A percentile compares a stretch with the other conserved stretches of the same genome.
phyloP scores from a whole-genome alignment of 1,140 invertebrate species.

The Brachionus sp. region DNA sequence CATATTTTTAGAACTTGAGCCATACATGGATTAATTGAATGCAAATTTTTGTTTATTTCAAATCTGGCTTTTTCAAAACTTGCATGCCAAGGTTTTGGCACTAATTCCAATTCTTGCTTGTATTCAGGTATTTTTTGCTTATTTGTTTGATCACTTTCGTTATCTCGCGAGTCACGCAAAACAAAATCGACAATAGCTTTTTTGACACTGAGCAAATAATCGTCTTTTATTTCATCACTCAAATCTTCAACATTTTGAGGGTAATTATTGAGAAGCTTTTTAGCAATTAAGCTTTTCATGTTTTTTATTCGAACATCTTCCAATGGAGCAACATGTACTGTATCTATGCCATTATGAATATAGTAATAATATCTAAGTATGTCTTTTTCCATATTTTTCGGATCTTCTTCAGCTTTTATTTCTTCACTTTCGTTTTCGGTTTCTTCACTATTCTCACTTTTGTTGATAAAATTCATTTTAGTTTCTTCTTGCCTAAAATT shows the following conservation, averaged over 20 bases:
- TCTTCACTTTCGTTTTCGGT: constrained; percentile 51
- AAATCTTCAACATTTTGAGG: constrained; percentile 57
- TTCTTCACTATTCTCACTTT: constrained; percentile 10
- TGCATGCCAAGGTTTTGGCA: constrained; percentile 66
- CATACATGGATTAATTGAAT: constrained; percentile 77
- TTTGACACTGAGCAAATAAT: constrained; percentile 78
- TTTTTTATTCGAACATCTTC: constrained; percentile 62
- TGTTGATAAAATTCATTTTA: neutral
- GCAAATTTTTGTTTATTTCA: constrained; percentile 66
- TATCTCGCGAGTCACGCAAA: constrained; percentile 68
- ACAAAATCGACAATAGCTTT: constrained; percentile 79
- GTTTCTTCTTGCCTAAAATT: neutral
- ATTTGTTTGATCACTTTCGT: constrained; percentile 50
- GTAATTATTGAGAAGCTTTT: constrained; percentile 52
- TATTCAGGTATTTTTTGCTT: constrained; percentile 54
- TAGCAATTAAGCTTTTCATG: constrained; percentile 60
- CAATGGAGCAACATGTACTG: constrained; percentile 76
- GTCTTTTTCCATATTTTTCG: constrained; percentile 39
- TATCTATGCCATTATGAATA: constrained; percentile 79
- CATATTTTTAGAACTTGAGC: constrained; percentile 75
- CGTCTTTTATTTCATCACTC: constrained; percentile 65
- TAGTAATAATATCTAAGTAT: constrained; percentile 76
- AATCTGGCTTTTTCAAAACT: constrained; percentile 61
- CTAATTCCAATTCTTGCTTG: constrained; percentile 65
- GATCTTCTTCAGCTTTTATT: constrained; percentile 47